These are phyloP conservation scores for Arnoldichthys spilopterus DNA, from an alignment of 2,797 vertebrate species.

Conservation along the genomic window DNA sequence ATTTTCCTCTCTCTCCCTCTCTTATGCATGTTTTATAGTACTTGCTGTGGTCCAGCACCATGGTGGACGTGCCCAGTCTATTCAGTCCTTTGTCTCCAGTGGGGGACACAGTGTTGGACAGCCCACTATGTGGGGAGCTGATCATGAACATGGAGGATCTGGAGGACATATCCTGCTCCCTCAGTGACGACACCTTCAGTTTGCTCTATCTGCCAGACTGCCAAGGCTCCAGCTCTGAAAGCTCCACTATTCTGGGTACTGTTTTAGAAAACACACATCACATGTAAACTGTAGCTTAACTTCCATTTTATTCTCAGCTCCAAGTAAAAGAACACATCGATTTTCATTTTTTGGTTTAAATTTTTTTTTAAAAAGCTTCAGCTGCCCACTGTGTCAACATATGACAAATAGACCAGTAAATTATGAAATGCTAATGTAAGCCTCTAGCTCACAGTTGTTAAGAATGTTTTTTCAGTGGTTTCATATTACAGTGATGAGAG, in stretches of 20 bases:
- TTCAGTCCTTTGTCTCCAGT: conserved; percentile 83
- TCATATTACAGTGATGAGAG: background rate
- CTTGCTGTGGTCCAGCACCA: conserved; percentile 67
- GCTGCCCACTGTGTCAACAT: background rate
- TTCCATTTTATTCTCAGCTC: background rate
- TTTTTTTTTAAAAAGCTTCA: background rate
- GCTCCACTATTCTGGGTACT: conserved; percentile 77
- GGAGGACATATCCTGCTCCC: conserved; percentile 83
- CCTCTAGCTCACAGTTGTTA: too few relatives aligned
- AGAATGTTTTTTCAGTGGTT: background rate
- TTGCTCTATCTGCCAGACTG: conserved; percentile 84
- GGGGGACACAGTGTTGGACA: conserved; percentile 84
- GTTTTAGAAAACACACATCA: background rate
- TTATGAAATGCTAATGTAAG: background rate
- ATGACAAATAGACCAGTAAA: background rate
- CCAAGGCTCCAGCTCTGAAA: conserved; percentile 82
- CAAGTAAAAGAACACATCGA: background rate
- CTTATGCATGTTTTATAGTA: conserved; percentile 63
- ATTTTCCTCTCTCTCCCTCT: conserved; percentile 1
- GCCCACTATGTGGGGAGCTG: conserved; percentile 88
- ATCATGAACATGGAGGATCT: conserved; percentile 86
- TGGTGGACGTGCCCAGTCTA: conserved; percentile 85
- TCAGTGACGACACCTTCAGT: conserved; percentile 83
- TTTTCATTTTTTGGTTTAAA: background rate
- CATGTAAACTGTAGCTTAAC: background rate